Evolutionary conservation across 2,797 vertebrate genomes (phyloP), one percentile per base, ranked within the genome.

Genomic region (Hoplostethus atlanticus): DNA sequence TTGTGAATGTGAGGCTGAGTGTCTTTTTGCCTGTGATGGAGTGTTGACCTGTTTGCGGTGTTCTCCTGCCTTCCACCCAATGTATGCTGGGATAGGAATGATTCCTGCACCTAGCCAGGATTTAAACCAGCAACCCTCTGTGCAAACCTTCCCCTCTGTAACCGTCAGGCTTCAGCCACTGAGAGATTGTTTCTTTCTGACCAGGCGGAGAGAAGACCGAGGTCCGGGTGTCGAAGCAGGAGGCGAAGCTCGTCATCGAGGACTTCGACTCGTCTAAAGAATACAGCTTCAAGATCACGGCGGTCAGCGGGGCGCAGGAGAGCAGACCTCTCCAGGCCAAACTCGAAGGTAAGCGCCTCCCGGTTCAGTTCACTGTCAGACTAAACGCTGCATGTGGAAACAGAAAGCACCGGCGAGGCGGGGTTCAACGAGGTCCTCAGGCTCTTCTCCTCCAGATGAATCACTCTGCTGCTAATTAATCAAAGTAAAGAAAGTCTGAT

Each of bases 271-370:
- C 95, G 0, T 93, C 94, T 3, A 95, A 96, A 85, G 95, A 93
- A 51, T 98, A 98, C 82, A 89, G 85, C 2, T 95, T 98, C 73
- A 95, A 96, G 80, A 90, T 99, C 53, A 93, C 94, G 17, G 94
- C 97, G 0, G 88, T 96, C 79, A 91, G 66, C 25, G 95, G 96
- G 76, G 93, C 90, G 38, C 86, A 94, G 84, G 94, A 96, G 85
- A 98, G 98, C 89, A 96, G 96, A 77, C 94, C 98, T 1, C 96
- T 96, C 5, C 91, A 93, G 87, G 97, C 96, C 79, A 96, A 94
- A 61, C 96, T 96, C 86, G 93, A 95, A 95, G 97, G 98, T 98
- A 91, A 0, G 94, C 21, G 28, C 10, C 40, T 51, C 13, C 5
- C 16, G 1, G 21, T 21, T 34, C 4, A 34, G 6, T 4, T 34